Conservation (phyloP, 2,113 vertebrate genomes). For the Progne subis region DNA sequence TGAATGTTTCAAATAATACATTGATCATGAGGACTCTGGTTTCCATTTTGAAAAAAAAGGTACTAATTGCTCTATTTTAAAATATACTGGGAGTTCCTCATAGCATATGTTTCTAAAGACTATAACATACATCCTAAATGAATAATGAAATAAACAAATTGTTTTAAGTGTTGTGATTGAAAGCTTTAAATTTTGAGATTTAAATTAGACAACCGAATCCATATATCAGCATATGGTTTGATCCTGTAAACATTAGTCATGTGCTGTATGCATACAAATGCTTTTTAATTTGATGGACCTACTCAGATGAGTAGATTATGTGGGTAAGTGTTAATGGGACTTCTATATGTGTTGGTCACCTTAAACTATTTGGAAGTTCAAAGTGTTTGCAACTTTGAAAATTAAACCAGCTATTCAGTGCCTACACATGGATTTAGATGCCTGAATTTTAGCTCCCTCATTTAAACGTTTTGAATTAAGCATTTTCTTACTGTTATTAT, state of each 20-base stretch:
- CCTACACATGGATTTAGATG: slow-evolving; percentile 37
- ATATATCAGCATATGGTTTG: neutral
- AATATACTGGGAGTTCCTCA: neutral
- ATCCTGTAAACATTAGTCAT: neutral
- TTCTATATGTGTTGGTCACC: neutral
- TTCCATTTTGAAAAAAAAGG: neutral
- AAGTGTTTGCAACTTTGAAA: slow-evolving; percentile 7
- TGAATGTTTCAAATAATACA: neutral
- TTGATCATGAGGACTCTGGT: neutral
- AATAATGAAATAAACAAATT: neutral
- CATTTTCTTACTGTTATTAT: slow-evolving; percentile 22
- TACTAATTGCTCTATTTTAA: neutral
- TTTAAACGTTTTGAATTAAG: slow-evolving; percentile 16
- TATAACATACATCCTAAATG: neutral
- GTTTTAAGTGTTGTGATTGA: neutral
- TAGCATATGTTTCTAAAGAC: neutral
- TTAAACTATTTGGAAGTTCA: slow-evolving; percentile 10
- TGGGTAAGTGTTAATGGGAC: neutral
- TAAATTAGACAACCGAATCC: neutral
- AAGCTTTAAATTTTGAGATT: neutral
- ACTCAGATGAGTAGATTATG: neutral
- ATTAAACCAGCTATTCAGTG: slow-evolving; percentile 53
- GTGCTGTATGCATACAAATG: neutral
- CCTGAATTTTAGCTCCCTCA: slow-evolving; percentile 11
- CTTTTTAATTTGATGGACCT: neutral